These are phyloP conservation scores for Strix aluco DNA, from an alignment of 2,113 vertebrate species.

Conservation along the genomic window DNA sequence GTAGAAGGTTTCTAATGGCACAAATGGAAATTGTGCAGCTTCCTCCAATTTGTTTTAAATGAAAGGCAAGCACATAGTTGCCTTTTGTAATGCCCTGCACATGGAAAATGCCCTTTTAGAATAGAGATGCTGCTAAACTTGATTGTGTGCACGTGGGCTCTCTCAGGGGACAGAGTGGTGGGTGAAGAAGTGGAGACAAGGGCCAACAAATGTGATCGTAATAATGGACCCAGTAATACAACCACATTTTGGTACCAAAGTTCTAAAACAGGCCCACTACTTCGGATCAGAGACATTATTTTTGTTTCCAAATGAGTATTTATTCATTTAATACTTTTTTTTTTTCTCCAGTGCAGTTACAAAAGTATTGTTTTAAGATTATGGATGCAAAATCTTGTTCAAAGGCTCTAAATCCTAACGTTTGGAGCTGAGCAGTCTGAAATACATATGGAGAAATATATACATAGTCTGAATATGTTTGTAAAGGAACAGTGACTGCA, in stretches of 20 bases:
- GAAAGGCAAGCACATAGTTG: background rate
- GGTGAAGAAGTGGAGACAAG: background rate
- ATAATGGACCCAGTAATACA: background rate
- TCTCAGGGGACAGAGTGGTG: background rate
- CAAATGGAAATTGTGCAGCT: background rate
- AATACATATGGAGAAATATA: background rate
- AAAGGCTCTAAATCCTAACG: background rate
- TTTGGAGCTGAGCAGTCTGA: background rate
- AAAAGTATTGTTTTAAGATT: background rate
- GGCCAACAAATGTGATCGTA: background rate
- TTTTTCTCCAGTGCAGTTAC: background rate
- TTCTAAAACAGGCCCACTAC: background rate
- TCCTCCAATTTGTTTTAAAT: background rate
- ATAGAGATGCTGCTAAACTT: background rate
- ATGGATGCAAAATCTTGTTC: background rate
- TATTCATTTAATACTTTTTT: background rate
- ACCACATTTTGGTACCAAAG: background rate
- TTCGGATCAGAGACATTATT: background rate
- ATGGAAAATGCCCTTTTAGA: background rate
- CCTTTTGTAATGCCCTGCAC: background rate
- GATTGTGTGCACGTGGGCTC: background rate
- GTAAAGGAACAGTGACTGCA: background rate
- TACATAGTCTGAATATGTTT: background rate
- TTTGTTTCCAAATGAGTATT: background rate
- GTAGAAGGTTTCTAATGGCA: background rate